A percentile compares a stretch with the other conserved stretches of the same genome.
Evolutionary conservation across 1,140 invertebrate genomes (phyloP).

Genomic region (Armadillidium nasatum): DNA sequence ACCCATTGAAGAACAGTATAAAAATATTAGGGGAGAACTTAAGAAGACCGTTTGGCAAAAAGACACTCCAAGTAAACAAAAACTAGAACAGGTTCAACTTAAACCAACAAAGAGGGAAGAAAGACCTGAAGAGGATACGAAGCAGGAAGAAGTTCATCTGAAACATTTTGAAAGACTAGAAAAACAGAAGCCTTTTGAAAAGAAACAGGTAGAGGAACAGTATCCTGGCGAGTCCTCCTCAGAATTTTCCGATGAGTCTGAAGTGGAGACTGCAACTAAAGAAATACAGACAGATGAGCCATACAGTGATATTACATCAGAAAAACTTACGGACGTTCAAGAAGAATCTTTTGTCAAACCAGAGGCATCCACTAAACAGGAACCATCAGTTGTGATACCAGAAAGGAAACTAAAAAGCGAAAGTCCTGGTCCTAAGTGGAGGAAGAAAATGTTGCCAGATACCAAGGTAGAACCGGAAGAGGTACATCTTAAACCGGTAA

Average conservation of each 20-base stretch:
- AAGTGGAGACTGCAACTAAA: slow-evolving; percentile 26
- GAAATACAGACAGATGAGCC: slow-evolving; percentile 28
- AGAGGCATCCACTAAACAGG: slow-evolving; percentile 35
- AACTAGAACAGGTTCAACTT: slow-evolving; percentile 20
- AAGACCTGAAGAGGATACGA: slow-evolving; percentile 34
- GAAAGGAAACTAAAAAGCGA: slow-evolving; percentile 23
- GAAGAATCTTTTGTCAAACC: neutral
- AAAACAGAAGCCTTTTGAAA: slow-evolving; percentile 39
- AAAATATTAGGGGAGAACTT: neutral
- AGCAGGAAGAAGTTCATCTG: slow-evolving; percentile 30
- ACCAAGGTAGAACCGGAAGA: slow-evolving; percentile 32
- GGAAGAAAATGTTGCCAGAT: slow-evolving; percentile 26
- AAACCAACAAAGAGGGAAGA: slow-evolving; percentile 30
- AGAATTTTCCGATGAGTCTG: slow-evolving; percentile 29
- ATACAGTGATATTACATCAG: slow-evolving; percentile 27
- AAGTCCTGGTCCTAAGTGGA: neutral
- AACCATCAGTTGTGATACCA: slow-evolving; percentile 46
- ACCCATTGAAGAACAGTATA: neutral
- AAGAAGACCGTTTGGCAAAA: slow-evolving; percentile 26
- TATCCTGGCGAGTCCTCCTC: neutral
- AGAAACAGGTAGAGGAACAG: slow-evolving; percentile 26
- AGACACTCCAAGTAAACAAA: slow-evolving; percentile 16
- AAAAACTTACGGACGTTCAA: slow-evolving; percentile 10
- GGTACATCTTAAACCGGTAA: slow-evolving; percentile 29
- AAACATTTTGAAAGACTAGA: slow-evolving; percentile 30